These are phyloP conservation scores for Dryadula phaetusa DNA, from an alignment of 2,888 invertebrate species.

Conservation along the genomic window DNA sequence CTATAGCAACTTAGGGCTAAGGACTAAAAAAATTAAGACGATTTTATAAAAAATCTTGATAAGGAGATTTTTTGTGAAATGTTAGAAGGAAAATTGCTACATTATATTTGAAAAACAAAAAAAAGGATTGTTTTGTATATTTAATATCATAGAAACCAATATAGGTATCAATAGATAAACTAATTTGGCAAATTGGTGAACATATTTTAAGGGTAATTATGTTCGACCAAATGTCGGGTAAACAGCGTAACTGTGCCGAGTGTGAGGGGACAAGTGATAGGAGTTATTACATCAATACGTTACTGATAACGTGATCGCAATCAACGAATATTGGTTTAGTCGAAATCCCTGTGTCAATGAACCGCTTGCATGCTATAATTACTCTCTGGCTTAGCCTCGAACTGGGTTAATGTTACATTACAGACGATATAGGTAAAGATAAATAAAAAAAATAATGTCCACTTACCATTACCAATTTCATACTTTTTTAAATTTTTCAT, in stretches of 20 bases:
- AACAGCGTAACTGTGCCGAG: constrained; percentile 48
- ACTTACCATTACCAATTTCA: background rate
- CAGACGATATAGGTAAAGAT: background rate
- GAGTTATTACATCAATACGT: constrained; percentile 75
- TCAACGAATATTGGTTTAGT: constrained; percentile 70
- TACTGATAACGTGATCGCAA: constrained; percentile 70
- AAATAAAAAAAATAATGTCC: background rate
- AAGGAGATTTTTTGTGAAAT: background rate
- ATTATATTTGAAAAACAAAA: background rate
- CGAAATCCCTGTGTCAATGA: constrained; percentile 65
- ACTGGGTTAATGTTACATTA: constrained; percentile 34
- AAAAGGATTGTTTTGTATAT: background rate
- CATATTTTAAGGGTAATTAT: constrained; percentile 42
- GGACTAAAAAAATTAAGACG: background rate
- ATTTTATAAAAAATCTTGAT: background rate
- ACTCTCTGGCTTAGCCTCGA: constrained; percentile 30
- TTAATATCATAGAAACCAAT: constrained; percentile 34
- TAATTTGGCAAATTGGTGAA: constrained; percentile 33
- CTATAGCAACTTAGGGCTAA: background rate
- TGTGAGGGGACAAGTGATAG: constrained; percentile 63
- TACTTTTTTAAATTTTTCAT: no score
- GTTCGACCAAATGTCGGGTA: constrained; percentile 51
- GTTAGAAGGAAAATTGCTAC: background rate
- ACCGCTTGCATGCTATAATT: constrained; percentile 47
- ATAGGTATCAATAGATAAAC: constrained; percentile 43